Base-by-base conservation (phyloP, 1,140 invertebrate genomes). In the Apocrypta bakeri region DNA sequence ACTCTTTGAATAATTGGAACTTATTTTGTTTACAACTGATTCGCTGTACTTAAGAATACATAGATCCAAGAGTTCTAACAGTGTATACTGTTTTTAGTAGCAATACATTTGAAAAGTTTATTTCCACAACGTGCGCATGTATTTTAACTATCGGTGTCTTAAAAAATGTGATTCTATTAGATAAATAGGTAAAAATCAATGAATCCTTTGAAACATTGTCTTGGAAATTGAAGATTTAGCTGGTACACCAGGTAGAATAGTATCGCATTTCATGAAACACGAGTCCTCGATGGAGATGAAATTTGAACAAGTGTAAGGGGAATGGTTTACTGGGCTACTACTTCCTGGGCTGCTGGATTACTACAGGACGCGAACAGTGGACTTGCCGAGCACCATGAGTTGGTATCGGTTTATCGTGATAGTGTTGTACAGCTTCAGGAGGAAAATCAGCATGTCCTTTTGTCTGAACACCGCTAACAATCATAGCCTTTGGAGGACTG, bases 391-490 rank as follows among this genome's bases (percentile, higher is more conserved):
- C 87, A 92, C 95, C 91, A 90, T 94, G 88, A 87, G 93, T 91
- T 92, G 96, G 89, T 92, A 94, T 88, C 92, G 97, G 92, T 93
- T 97, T 94, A 90, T 96, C 93, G 94, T 97, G 92, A 90, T 94
- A 95, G 87, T 95, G 93, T 89, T 98, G 96, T 7, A 97, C 96
- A 3, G 97, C 97, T 88, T 97, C 96, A 0, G 95, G 94, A n/a
- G 97, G 96, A 90, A 97, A 98, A 89, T 98, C 97, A 21, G 95
- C 95, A 90, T 97, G 96, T 42, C 96, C 97, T 91, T 95, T 94
- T 4, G 95, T 95, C 12, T 95, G 94, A 78, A 95, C 96, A 74
- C 97, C 97, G 72, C 96, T 95, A 48, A 98, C 95, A 56, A 95
- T 94, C n/a, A 94, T 93, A 0, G 95, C 94, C 88, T 97, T 97